Base-by-base conservation (phyloP, 2,113 vertebrate genomes). In the Paramisgurnus dabryanus region DNA sequence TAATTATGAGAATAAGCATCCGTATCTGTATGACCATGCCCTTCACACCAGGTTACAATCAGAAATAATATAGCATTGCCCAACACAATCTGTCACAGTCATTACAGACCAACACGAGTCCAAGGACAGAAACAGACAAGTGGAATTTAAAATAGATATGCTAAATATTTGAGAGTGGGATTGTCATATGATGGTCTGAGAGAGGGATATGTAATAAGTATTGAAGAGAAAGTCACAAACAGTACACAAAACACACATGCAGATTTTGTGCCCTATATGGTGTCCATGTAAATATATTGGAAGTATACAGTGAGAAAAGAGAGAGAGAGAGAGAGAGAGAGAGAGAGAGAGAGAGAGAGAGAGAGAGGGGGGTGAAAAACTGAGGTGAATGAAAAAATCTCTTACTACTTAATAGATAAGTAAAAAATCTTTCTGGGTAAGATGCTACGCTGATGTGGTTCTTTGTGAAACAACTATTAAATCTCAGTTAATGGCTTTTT, bases 1-100 rank as follows among this genome's bases (percentile, higher is more conserved):
- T 91, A 90, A 92, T 91, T 90, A 92, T 82, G 79, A 75, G 86
- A 88, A 87, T 82, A 82, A 84, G 87, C 85, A 81, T 86, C 87
- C 88, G 89, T 87, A 87, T 84, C 86, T 87, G 80, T 82, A 85
- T 70, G 82, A 82, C 80, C 78, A 66, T 83, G 88, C 87, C 91
- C 92, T 92, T 92, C 93, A 93, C 90, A 90, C 88, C 70, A 71
- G 70, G 83, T 87, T 86, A 80, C 77, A 79, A 85, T 79, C 67
- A 70, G 81, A 89, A 89, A 90, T 65, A 87, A 88, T 88, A 85
- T 86, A 84, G 85, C 86, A 87, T 66, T 70, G 58, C 70, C 57
- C 65, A 81, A 82, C 82, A 60, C 66, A 81, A 84, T 82, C 85
- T 68, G 55, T 22, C 85, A 80, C 81, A 64, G 84, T 88, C 86